Base-by-base conservation (phyloP, 2,113 vertebrate genomes). In the Tachysurus vachellii region DNA sequence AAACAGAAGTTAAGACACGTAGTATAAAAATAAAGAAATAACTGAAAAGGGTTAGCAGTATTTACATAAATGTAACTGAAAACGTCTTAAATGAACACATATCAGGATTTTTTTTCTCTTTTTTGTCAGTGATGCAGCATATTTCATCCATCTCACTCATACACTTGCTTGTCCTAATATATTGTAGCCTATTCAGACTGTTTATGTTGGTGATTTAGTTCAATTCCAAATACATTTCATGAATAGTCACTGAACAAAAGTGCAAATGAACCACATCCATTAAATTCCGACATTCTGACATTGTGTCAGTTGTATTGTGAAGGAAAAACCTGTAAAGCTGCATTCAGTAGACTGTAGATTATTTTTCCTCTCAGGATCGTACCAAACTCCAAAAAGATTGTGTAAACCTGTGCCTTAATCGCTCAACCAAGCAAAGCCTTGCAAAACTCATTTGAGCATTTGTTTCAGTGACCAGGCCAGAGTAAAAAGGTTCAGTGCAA, bases 401-500 rank as follows among this genome's bases (percentile, higher is more conserved):
- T 31, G 44, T 13, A 68, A 12, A 11, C 87, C 70, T 73, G 84
- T 73, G 50, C 61, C 50, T 80, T 54, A 83, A 19, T 77, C 86
- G 56, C 14, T 64, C 76, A 76, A 61, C 62, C 86, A 75, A 21
- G 85, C 85, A 85, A 70, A 61, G 56, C 16, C 47, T 47, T 59
- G 53, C 61, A 54, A 61, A 83, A 59, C 36, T 88, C 8, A 7
- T 50, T 80, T 50, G 70, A 42, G 42, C 19, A 31, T 83, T 83
- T 68, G 42, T 85, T 87, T 86, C 44, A 86, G 50, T 84, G 89
- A 91, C 88, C 88, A 90, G 85, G 90, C 87, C 88, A 89, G 92
- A 89, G 88, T 88, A 91, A 90, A 92, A 92, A 88, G 90, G 92
- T 93, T 95, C 93, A 94, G 95, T 96, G 95, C 94, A 95, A 94